Percentiles rank a stretch among this genome's conserved stretches.
Evolutionary conservation across 2,888 invertebrate genomes (phyloP).

Genomic region (Subacronicta megacephala): DNA sequence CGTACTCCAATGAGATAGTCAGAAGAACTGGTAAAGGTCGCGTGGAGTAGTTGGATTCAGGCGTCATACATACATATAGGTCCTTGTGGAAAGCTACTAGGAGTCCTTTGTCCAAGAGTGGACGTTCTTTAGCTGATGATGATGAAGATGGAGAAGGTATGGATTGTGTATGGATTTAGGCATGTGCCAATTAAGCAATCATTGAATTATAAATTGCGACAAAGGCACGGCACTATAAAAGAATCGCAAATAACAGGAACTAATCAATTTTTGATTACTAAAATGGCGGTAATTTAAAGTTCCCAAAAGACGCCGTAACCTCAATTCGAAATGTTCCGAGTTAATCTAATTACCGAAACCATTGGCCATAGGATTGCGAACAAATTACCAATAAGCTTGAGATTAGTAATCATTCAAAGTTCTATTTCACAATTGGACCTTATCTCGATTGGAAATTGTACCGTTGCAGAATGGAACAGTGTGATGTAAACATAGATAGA

Average conservation of each 20-base stretch:
- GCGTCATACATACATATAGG: no score
- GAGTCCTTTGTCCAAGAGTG: no score
- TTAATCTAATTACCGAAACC: conserved; percentile 48
- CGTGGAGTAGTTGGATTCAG: no score
- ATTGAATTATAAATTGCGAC: conserved; percentile 8
- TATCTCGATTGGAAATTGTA: conserved; percentile 10
- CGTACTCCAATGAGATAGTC: no score
- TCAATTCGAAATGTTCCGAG: conserved; percentile 37
- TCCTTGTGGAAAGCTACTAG: no score
- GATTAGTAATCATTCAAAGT: conserved; percentile 33
- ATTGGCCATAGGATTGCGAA: conserved; percentile 44
- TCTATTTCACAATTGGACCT: conserved; percentile 30
- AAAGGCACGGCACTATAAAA: conserved; percentile 9
- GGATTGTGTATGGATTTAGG: no score
- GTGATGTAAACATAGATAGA: conserved; percentile 14
- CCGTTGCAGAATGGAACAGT: not conserved
- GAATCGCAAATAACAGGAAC: conserved; percentile 37
- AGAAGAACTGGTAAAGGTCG: no score
- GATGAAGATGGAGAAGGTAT: no score
- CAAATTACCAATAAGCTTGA: conserved; percentile 39
- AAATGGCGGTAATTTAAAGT: conserved; percentile 28
- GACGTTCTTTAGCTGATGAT: no score
- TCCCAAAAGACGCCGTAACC: conserved; percentile 37
- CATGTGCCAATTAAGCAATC: not conserved
- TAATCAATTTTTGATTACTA: conserved; percentile 23